Evolutionary conservation across 2,113 vertebrate species (phyloP), one percentile per base, ranked within the genome.

Genomic region (Casuarius casuarius): DNA sequence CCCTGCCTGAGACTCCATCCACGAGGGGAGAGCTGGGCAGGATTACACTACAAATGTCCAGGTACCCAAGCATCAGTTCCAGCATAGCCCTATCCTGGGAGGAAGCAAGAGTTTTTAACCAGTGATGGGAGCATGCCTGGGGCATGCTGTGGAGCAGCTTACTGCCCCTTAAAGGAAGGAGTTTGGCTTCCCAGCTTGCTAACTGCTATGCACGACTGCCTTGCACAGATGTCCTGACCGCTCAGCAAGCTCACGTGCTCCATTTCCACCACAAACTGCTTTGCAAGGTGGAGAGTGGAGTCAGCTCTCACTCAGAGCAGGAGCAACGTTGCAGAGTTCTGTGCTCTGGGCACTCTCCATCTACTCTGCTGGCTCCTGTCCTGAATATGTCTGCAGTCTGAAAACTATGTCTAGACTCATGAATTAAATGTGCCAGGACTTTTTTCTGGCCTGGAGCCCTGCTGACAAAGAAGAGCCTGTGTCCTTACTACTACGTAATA

Each of bases 131-230:
- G 78, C 11, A 44, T 4, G 0, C 18, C 9, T n/a, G 75, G 19
- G 48, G 25, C 5, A 29, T 4, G 10, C 35, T 61, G 54, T 18
- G 49, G 9, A 87, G 29, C 76, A 68, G 77, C 54, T 23, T 35
- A 12, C 20, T 49, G 14, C 40, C 48, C 22, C 38, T 61, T 83
- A 79, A 82, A 52, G 5, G 11, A n/a, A 35, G 7, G 26, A 5
- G 29, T 26, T 31, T 65, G 28, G 28, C 52, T 92, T 85, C 33
- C 9, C 52, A 70, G 48, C 12, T 85, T n/a, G 29, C 67, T 79
- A 38, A 61, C 40, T 79, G 28, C 29, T 42, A 17, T 0, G 0
- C 29, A 49, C 25, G 31, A 26, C 28, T 52, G 25, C 25, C 46
- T 5, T 13, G 58, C 1, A 3, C 15, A 14, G 14, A 10, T 54